These are phyloP conservation scores for Lasioglossum malachurum DNA, from an alignment of 2,888 invertebrate genomes.

Conservation along the genomic window DNA sequence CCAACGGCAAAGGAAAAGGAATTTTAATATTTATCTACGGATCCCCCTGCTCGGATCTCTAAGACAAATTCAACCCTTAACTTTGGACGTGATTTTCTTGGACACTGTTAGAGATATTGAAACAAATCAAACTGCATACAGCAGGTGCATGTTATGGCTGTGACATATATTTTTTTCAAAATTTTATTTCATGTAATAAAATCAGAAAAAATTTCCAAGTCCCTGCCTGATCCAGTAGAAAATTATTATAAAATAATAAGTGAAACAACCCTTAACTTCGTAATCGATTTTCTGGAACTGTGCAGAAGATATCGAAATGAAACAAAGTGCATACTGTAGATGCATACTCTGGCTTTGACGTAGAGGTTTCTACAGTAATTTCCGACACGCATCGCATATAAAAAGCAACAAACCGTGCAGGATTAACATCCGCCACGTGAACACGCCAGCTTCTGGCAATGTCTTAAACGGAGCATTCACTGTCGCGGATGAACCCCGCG, in stretches of 20 bases:
- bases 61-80: not conserved
- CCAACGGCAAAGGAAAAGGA: not conserved
- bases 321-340: not conserved
- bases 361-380: not conserved
- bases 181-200: not conserved
- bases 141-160: not conserved
- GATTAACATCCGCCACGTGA: not conserved
- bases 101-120: not conserved
- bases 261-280: not conserved
- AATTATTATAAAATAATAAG: not conserved
- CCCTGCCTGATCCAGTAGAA: not conserved
- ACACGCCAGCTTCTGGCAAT: not conserved
- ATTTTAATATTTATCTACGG: slow-evolving; percentile 6
- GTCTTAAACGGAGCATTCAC: slow-evolving; percentile 22
- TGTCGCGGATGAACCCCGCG: slow-evolving; percentile 25
- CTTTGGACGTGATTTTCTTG: not conserved
- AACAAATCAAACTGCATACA: not conserved
- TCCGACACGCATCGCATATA: not conserved
- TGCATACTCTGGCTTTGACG: not conserved
- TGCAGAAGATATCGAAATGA: not conserved
- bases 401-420: not conserved
- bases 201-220: not conserved
- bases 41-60: not conserved
- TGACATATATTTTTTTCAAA: not conserved
- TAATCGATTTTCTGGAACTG: not conserved